A percentile compares a stretch with the other conserved stretches of the same genome.
Conservation (phyloP, 2,888 invertebrate genomes). For the Zootermopsis nevadensis region DNA sequence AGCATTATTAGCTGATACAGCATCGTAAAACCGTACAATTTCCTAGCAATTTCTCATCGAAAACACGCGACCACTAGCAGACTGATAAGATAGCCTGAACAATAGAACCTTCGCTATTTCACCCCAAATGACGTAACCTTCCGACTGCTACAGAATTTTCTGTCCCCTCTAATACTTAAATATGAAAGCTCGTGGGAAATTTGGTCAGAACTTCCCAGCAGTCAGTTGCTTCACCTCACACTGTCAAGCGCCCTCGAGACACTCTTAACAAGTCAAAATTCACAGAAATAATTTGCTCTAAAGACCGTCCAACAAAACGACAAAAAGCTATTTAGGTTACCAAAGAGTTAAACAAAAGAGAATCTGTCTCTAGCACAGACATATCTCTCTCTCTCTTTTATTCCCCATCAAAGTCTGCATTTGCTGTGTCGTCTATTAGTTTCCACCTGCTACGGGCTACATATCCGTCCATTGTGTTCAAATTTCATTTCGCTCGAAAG, state of each 20-base stretch:
- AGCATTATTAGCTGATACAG: too few relatives aligned
- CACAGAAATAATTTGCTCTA: background rate
- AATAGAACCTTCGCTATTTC: too few relatives aligned
- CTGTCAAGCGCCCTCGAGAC: too few relatives aligned
- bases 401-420: background rate
- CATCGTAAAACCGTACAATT: too few relatives aligned
- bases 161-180: background rate
- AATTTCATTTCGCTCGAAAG: slow-evolving; percentile 1
- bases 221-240: background rate
- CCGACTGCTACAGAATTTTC: too few relatives aligned
- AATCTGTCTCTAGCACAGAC: background rate
- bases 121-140: too few relatives aligned
- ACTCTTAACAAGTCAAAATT: background rate
- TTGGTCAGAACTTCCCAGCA: background rate
- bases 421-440: background rate
- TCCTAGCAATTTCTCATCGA: too few relatives aligned
- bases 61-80: too few relatives aligned
- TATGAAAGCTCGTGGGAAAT: background rate
- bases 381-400: background rate
- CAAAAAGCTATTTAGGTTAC: background rate
- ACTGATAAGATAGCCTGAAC: too few relatives aligned
- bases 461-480: background rate
- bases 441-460: background rate
- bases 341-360: background rate
- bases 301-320: background rate